phyloP scores from a whole-genome alignment of 1,140 invertebrate genomes.

The Plectus sambesii region DNA sequence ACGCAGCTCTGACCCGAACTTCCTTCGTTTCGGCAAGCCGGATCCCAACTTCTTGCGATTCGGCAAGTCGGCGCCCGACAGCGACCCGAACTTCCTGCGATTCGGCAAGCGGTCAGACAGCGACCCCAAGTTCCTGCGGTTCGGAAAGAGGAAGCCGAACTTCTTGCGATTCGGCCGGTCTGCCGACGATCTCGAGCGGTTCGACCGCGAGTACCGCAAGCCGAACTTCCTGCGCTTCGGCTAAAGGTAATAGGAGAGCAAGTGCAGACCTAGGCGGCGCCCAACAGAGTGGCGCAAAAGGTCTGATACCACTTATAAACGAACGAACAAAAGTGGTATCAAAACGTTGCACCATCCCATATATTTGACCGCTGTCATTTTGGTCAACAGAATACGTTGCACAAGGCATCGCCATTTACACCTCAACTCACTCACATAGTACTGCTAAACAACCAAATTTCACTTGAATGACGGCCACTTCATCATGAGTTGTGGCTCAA shows the following conservation, averaged over 20 bases:
- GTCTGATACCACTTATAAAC: no score
- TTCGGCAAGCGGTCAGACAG: conserved; percentile 26
- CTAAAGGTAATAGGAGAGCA: conserved; percentile 11
- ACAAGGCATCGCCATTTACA: conserved; percentile 23
- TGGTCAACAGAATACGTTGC: conserved; percentile 22
- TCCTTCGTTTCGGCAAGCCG: conserved; percentile 33
- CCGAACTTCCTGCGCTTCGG: conserved; percentile 35
- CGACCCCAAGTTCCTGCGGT: conserved; percentile 22
- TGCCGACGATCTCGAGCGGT: conserved; percentile 19
- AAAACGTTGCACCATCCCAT: conserved; percentile 7
- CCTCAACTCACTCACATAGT: no score
- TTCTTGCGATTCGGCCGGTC: conserved; percentile 31
- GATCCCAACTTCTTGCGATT: conserved; percentile 38
- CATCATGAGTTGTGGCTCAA: no score
- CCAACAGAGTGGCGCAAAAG: no score
- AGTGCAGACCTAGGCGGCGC: no score
- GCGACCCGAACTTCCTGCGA: conserved; percentile 22
- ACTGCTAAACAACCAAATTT: no score
- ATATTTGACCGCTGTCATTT: conserved; percentile 8
- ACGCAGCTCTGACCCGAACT: conserved; percentile 29
- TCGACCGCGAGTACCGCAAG: conserved; percentile 32
- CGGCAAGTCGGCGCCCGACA: conserved; percentile 20
- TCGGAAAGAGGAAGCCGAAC: conserved; percentile 25
- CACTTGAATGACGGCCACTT: no score
- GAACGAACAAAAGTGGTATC: background rate